phyloP scores from a whole-genome alignment of 2,888 invertebrate species.

The Epistrophe eligans region DNA sequence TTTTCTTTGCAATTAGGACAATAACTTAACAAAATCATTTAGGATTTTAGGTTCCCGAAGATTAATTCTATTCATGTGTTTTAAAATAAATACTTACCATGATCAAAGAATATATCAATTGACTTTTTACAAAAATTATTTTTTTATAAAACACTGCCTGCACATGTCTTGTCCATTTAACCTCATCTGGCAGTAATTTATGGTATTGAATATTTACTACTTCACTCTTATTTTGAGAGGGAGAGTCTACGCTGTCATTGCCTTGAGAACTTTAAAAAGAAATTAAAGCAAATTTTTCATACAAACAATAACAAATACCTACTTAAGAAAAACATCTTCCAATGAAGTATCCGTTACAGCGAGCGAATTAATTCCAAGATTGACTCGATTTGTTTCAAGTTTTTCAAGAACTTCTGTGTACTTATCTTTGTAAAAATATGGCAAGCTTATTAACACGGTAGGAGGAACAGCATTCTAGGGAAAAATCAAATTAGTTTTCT shows the following conservation, averaged over 20 bases:
- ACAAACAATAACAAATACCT: not conserved
- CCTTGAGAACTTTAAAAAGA: conserved; percentile 79
- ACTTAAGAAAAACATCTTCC: conserved; percentile 96
- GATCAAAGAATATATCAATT: conserved; percentile 79
- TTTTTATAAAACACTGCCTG: conserved; percentile 83
- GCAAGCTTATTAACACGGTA: conserved; percentile 84
- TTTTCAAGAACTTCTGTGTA: conserved; percentile 87
- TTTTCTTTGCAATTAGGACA: too few species aligned
- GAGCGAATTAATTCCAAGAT: conserved; percentile 90
- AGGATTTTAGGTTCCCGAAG: too few species aligned
- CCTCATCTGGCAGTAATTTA: conserved; percentile 68
- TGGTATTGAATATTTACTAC: conserved; percentile 77
- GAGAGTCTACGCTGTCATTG: conserved; percentile 80
- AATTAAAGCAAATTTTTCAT: not conserved
- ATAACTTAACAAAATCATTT: too few species aligned
- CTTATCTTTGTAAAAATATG: conserved; percentile 85
- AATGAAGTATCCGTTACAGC: conserved; percentile 94
- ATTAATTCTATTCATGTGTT: too few species aligned
- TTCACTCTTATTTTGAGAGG: conserved; percentile 65
- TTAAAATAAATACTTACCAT: conserved; percentile 78
- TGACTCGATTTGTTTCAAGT: conserved; percentile 86
- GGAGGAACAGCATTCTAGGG: conserved; percentile 81
- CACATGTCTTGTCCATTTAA: conserved; percentile 78
- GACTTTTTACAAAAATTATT: conserved; percentile 79
- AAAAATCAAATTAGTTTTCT: conserved; percentile 8